Conservation (phyloP, 2,888 invertebrate species). For the Epinotia brunnichana region DNA sequence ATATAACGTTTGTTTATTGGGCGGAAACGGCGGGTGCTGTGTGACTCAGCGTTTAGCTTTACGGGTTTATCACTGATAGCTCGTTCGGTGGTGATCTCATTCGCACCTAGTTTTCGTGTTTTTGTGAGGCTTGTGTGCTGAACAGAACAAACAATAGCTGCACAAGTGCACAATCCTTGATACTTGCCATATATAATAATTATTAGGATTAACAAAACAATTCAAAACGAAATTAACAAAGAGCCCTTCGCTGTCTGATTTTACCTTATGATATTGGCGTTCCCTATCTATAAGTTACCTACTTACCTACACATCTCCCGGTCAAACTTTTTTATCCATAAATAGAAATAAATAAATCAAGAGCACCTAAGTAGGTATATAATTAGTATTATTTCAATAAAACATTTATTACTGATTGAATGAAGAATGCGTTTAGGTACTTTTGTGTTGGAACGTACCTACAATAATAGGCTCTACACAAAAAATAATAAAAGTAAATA, state of each 20-base stretch:
- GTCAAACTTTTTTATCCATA: no score
- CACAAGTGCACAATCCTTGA: neutral
- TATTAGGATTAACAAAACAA: neutral
- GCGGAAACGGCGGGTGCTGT: constrained; percentile 60
- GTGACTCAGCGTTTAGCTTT: constrained; percentile 67
- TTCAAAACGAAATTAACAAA: no score
- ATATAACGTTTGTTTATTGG: constrained; percentile 77
- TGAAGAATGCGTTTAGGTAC: neutral
- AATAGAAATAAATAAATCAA: no score
- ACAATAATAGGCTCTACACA: neutral
- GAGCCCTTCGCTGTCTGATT: no score
- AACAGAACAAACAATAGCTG: constrained; percentile 27
- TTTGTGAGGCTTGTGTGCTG: constrained; percentile 26
- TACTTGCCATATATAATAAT: neutral
- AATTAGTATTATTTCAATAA: no score
- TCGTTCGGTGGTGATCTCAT: constrained; percentile 39
- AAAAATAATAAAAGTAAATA: no score
- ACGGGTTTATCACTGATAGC: constrained; percentile 61
- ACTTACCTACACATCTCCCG: no score
- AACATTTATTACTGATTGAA: neutral
- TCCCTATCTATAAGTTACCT: no score
- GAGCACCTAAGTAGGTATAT: no score
- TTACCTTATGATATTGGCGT: no score
- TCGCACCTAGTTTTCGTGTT: constrained; percentile 33
- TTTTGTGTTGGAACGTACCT: no score